phyloP scores from a whole-genome alignment of 2,797 vertebrate species.

The Ataeniobius toweri region DNA sequence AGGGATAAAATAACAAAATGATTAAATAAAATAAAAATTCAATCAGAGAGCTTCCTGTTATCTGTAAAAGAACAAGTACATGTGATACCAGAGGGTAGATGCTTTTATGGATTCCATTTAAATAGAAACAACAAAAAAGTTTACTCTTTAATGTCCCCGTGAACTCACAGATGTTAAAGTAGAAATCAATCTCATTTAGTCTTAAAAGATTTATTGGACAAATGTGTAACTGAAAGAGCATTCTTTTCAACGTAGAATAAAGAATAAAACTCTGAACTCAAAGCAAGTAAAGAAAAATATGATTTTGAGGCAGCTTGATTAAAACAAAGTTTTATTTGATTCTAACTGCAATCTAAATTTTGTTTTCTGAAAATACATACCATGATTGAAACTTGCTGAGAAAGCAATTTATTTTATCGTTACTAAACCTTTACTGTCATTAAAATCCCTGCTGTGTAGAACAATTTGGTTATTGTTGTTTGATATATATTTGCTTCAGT shows the following conservation, averaged over 20 bases:
- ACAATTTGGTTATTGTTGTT: background rate
- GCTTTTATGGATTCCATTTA: no score
- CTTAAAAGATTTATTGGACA: background rate
- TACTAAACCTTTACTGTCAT: conserved; percentile 20
- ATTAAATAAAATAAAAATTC: no score
- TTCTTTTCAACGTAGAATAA: background rate
- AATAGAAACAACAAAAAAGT: background rate
- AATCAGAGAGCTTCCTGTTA: no score
- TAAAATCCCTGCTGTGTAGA: conserved; percentile 23
- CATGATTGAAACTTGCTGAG: background rate
- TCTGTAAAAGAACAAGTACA: no score
- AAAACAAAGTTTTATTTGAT: background rate
- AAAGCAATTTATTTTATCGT: conserved; percentile 3
- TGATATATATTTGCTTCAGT: background rate
- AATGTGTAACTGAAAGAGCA: background rate
- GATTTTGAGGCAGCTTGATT: background rate
- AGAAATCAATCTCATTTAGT: background rate
- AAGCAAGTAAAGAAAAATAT: background rate
- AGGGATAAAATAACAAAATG: no score
- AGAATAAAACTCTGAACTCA: background rate
- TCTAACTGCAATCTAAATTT: conserved; percentile 6
- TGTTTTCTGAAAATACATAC: background rate
- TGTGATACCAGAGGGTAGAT: no score
- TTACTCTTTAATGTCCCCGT: background rate
- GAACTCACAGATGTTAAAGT: background rate